Evolutionary conservation across 2,888 invertebrate genomes (phyloP), one percentile per base, ranked within the genome.

Genomic region (Apomyelois bistriatella): DNA sequence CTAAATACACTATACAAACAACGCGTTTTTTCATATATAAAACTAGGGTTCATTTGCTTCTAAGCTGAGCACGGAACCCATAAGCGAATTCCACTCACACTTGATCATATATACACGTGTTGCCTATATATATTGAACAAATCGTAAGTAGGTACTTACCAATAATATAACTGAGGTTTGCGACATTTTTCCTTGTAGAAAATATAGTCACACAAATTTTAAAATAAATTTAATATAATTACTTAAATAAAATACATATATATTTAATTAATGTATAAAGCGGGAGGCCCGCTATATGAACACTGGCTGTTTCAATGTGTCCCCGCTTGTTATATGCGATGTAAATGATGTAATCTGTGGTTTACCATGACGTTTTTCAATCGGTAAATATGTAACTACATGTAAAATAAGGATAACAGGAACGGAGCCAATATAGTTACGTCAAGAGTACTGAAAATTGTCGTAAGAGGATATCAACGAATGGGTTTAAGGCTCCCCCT

Each of bases 181-280:
- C 43, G 15, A 30, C 30, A 30, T 43, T 43, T 43, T 30, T 9
- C 12, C 3, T 2, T 28, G n/a, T 3, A 8, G 3, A 9, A 43
- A 28, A 42, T 16, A 1, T 7, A 12, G 13, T 42, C 12, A 28
- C 28, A 1, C n/a, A 12, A 6, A 12, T 2, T 28, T 22, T 28
- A 1, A 28, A 12, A 3, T n/a, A n/a, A 28, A 42, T 42, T 28
- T 17, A 41, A 41, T 41, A 10, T n/a, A 42, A 42, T 42, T 43
- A 43, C 28, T 41, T 10, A 49, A 48, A 48, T 38, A 22, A 40
- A 37, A 32, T 41, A 50, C n/a, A 32, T 35, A 41, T 32, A 32
- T 32, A 32, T 9, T 32, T 32, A 9, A 32, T 9, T 32, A 9
- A 17, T 16, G 17, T 41, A 41, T 41, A 9, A n/a, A 0, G 48